Base-by-base conservation (phyloP, 2,113 vertebrate species). In the Suricata suricatta region DNA sequence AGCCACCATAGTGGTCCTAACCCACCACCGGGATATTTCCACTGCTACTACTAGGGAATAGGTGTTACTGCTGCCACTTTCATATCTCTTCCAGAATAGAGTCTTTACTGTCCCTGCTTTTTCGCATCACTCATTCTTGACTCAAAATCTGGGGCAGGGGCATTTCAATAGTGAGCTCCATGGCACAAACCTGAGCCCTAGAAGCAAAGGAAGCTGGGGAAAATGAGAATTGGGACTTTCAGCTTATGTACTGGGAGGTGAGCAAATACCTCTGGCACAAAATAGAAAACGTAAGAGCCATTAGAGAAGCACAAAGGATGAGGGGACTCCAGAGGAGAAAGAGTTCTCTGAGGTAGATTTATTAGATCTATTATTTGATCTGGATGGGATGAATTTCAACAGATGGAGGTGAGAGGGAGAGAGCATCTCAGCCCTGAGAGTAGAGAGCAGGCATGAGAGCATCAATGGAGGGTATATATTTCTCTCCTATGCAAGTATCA, bases 121-220 rank as follows among this genome's bases (percentile, higher is more conserved):
- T 88, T 77, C 2, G 0, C 0, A 0, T 54, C 31, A 71, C 17
- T n/a, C 60, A 85, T 35, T 82, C 38, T 77, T 94, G 10, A 47
- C 17, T 72, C 38, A 88, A 90, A 79, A 86, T 17, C 29, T 77
- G 15, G 27, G 14, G 16, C 1, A 41, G 19, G 9, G 1, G 4
- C 47, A 63, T 54, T 25, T 33, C 52, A n/a, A 8, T 93, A 33
- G 6, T 14, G 82, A n/a, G 7, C 66, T 82, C 31, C 17, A 27
- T 88, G 35, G 27, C 23, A 54, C 11, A 57, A 50, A 10, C 15
- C 17, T 82, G 50, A 71, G 54, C 2, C 8, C 17, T 82, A 95
- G 72, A 85, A 91, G 68, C 71, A 96, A 94, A 47, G 27, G 93
- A 98, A 89, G 44, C 60, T 77, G 31, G 17, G 21, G 16, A 29